phyloP scores from a whole-genome alignment of 2,888 invertebrate genomes.

The Noctua pronuba region DNA sequence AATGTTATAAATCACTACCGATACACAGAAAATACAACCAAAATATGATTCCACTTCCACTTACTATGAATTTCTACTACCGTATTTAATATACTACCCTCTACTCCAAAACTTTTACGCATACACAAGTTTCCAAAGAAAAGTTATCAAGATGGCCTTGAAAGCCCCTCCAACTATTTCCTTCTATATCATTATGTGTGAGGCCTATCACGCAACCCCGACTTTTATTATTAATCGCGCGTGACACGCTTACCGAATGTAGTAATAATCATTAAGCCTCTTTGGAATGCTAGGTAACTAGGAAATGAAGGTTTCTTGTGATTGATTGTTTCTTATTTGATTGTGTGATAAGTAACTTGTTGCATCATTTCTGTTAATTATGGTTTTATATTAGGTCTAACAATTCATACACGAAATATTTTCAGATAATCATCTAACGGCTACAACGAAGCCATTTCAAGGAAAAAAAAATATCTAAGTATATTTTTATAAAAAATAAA shows the following conservation, averaged over 20 bases:
- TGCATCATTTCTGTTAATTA: too few relatives aligned
- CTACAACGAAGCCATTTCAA: too few relatives aligned
- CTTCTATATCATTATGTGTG: conserved; percentile 27
- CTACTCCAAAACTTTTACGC: conserved; percentile 13
- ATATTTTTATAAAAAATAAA: too few relatives aligned
- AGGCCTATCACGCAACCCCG: conserved; percentile 48
- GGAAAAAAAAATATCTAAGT: too few relatives aligned
- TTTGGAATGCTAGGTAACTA: conserved; percentile 28
- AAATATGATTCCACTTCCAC: neutral
- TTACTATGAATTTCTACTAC: neutral
- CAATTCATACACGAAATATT: too few relatives aligned
- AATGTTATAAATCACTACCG: neutral
- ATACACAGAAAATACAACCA: neutral
- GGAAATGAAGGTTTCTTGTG: neutral
- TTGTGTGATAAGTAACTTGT: neutral
- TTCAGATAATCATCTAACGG: too few relatives aligned
- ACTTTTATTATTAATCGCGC: conserved; percentile 42
- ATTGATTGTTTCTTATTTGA: neutral
- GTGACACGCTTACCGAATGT: conserved; percentile 45
- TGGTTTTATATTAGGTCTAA: too few relatives aligned
- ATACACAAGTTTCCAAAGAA: conserved; percentile 4
- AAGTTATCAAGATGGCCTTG: conserved; percentile 42
- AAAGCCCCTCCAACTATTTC: conserved; percentile 1
- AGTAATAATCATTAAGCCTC: conserved; percentile 38
- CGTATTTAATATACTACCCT: neutral